These are phyloP conservation scores for Gallirallus australis DNA, from an alignment of 2,797 vertebrate species.

Conservation along the genomic window DNA sequence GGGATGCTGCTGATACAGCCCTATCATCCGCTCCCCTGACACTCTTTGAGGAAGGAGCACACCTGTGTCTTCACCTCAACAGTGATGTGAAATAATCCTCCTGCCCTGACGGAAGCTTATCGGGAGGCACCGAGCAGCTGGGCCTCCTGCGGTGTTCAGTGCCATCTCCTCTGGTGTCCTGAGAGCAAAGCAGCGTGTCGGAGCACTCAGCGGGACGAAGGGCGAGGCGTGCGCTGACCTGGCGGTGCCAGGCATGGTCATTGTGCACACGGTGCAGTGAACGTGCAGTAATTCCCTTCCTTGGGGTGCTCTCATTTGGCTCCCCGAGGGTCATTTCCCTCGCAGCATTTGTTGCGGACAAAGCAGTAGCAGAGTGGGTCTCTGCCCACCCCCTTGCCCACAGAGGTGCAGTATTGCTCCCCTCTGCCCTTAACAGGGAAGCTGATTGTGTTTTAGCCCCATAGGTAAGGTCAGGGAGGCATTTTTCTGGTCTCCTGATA, in stretches of 20 bases:
- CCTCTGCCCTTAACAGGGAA: background rate
- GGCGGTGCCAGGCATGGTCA: background rate
- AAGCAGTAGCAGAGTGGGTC: background rate
- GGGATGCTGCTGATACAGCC: background rate
- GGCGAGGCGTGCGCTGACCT: rapidly evolving
- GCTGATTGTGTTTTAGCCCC: background rate
- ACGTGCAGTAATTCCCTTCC: background rate
- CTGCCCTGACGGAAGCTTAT: background rate
- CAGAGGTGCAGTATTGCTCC: background rate
- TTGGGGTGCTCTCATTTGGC: background rate
- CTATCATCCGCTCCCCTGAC: background rate
- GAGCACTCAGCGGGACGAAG: background rate
- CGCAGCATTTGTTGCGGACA: background rate
- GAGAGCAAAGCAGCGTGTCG: background rate
- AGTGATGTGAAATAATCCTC: background rate
- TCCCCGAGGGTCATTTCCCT: background rate
- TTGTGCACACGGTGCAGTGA: rapidly evolving
- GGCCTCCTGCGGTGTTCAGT: background rate
- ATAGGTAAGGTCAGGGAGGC: background rate
- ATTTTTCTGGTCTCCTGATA: background rate
- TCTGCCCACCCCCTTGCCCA: background rate
- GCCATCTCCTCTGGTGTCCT: background rate
- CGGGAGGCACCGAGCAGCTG: background rate
- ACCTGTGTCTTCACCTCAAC: background rate
- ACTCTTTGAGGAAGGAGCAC: background rate